phyloP scores from a whole-genome alignment of 2,888 invertebrate species.

The Rotaria macrura region DNA sequence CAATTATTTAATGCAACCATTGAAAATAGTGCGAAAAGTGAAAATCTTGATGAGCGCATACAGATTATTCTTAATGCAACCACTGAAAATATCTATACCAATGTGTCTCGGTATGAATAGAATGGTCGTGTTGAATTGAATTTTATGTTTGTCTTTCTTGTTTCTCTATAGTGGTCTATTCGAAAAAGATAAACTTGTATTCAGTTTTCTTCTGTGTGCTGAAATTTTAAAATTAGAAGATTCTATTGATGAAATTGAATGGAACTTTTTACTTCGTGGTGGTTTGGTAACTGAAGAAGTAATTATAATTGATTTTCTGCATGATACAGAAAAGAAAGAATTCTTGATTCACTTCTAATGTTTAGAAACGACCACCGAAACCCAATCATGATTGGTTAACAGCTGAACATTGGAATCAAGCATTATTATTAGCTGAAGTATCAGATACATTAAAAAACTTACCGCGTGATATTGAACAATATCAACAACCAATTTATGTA shows the following conservation, averaged over 20 bases:
- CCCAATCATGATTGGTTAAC: conserved; percentile 58
- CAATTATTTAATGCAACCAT: conserved; percentile 49
- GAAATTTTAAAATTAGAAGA: conserved; percentile 63
- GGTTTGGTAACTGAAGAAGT: conserved; percentile 48
- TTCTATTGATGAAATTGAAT: conserved; percentile 58
- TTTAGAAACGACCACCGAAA: conserved; percentile 42
- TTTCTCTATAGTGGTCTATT: conserved; percentile 43
- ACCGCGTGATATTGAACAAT: conserved; percentile 39
- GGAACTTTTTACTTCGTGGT: conserved; percentile 70
- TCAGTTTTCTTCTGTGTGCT: conserved; percentile 62
- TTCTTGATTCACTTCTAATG: too few relatives aligned
- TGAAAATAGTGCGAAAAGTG: conserved; percentile 43
- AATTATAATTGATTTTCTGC: not conserved
- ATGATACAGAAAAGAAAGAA: too few relatives aligned
- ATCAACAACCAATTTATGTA: conserved; percentile 19
- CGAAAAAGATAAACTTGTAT: conserved; percentile 51
- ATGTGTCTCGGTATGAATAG: conserved; percentile 41
- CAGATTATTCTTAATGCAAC: conserved; percentile 44
- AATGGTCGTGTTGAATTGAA: too few relatives aligned
- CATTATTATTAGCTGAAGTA: conserved; percentile 58
- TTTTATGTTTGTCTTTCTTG: conserved; percentile 31
- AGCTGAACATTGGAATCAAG: conserved; percentile 64
- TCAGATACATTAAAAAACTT: conserved; percentile 51
- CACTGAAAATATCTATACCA: conserved; percentile 47
- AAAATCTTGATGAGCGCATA: conserved; percentile 42